A percentile compares a stretch with the other conserved stretches of the same genome.
Evolutionary conservation across 2,888 invertebrate genomes (phyloP).

Genomic region (Drosophila ustulata): DNA sequence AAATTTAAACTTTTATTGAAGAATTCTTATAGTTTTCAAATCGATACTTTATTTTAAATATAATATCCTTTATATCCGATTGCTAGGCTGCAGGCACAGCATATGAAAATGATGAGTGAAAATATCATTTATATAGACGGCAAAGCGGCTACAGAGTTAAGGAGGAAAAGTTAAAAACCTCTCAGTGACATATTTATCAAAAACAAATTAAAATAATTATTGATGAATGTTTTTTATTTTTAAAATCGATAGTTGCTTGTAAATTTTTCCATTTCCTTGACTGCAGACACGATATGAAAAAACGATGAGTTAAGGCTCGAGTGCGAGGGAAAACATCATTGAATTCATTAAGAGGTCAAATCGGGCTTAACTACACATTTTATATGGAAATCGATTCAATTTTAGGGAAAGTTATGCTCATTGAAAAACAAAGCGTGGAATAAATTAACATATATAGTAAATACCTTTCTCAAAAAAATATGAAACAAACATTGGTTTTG

Average conservation of each 20-base stretch:
- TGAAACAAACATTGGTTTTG: neutral
- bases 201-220: too few species aligned
- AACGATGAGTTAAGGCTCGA: too few species aligned
- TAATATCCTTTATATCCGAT: too few species aligned
- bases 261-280: neutral
- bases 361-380: neutral
- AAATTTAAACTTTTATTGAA: too few species aligned
- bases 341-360: neutral
- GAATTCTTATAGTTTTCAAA: neutral
- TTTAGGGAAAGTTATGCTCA: conserved; percentile 1
- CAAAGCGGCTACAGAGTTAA: too few species aligned
- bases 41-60: too few species aligned
- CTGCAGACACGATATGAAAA: too few species aligned
- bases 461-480: neutral
- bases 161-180: too few species aligned
- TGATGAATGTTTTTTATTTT: neutral
- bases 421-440: neutral
- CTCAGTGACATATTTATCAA: too few species aligned
- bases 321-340: neutral
- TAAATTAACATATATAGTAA: neutral
- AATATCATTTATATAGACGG: too few species aligned
- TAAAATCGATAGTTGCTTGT: neutral
- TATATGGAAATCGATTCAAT: neutral
- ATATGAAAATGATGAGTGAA: too few species aligned
- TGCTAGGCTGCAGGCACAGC: too few species aligned